These are phyloP conservation scores for Amblyteles armatorius DNA, from an alignment of 2,888 invertebrate genomes.

Conservation along the genomic window DNA sequence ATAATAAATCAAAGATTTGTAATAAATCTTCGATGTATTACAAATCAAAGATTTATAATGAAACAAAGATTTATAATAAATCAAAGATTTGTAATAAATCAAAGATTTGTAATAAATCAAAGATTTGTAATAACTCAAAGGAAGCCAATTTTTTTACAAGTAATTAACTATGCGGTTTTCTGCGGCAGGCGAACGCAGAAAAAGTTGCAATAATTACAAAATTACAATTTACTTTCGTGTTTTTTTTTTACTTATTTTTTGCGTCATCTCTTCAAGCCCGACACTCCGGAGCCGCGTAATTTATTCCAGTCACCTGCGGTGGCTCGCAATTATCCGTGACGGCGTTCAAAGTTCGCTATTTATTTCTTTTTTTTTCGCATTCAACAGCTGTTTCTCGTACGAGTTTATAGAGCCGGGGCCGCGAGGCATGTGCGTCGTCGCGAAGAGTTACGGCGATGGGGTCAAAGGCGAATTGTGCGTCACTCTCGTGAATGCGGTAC, in stretches of 20 bases:
- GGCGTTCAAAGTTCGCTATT: conserved; percentile 36
- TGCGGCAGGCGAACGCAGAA: no score
- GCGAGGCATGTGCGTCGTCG: no score
- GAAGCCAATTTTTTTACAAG: no score
- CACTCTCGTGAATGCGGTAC: background rate
- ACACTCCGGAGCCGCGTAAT: background rate
- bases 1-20: no score
- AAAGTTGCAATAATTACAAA: no score
- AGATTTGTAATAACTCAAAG: no score
- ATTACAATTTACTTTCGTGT: background rate
- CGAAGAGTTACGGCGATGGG: conserved; percentile 15
- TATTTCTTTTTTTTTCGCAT: background rate
- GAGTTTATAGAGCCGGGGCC: background rate
- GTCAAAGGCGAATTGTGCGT: conserved; percentile 47
- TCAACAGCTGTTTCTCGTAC: background rate
- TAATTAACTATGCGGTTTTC: no score
- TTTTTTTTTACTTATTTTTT: background rate
- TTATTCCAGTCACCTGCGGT: conserved; percentile 22
- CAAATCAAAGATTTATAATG: no score
- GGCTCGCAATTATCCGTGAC: conserved; percentile 14
- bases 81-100: no score
- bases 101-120: no score
- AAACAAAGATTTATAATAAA: no score
- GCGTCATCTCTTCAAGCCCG: background rate
- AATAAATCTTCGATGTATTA: no score